Conservation (phyloP, 1,140 invertebrate genomes). For the Pissodes strobi region DNA sequence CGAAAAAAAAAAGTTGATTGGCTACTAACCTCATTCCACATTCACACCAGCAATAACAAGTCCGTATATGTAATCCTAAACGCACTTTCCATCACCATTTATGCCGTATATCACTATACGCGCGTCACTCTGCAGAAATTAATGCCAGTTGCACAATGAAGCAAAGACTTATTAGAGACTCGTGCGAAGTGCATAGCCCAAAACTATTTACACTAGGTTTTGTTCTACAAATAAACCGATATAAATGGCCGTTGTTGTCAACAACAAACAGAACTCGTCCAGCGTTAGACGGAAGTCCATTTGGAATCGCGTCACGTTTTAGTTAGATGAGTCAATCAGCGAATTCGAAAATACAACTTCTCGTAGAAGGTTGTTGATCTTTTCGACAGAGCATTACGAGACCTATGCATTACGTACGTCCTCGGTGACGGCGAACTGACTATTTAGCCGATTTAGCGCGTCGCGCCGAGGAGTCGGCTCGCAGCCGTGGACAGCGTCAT, state of each 20-base stretch:
- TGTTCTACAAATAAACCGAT: slow-evolving; percentile 11
- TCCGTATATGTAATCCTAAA: slow-evolving; percentile 31
- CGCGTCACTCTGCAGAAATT: background rate
- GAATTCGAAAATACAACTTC: background rate
- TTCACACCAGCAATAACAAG: slow-evolving; percentile 19
- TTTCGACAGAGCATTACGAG: background rate
- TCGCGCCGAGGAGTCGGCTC: slow-evolving; percentile 9
- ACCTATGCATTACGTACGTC: too few relatives aligned
- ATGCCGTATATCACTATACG: slow-evolving; percentile 8
- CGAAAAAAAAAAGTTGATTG: too few relatives aligned
- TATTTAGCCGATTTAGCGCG: background rate
- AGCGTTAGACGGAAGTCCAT: background rate
- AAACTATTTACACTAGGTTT: slow-evolving; percentile 1
- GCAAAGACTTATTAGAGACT: slow-evolving; percentile 5
- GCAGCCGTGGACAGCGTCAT: background rate
- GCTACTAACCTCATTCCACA: slow-evolving; percentile 33
- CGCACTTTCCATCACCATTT: slow-evolving; percentile 27
- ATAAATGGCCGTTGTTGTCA: too few relatives aligned
- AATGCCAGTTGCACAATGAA: slow-evolving; percentile 19
- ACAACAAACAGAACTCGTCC: too few relatives aligned
- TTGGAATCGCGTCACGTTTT: too few relatives aligned
- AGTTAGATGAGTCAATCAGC: background rate
- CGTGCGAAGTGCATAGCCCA: slow-evolving; percentile 1
- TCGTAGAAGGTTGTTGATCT: slow-evolving; percentile 24
- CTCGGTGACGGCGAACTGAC: slow-evolving; percentile 12